A percentile compares a stretch with the other conserved stretches of the same genome.
phyloP scores from a whole-genome alignment of 2,797 vertebrate species.

The Lagorchestes hirsutus region DNA sequence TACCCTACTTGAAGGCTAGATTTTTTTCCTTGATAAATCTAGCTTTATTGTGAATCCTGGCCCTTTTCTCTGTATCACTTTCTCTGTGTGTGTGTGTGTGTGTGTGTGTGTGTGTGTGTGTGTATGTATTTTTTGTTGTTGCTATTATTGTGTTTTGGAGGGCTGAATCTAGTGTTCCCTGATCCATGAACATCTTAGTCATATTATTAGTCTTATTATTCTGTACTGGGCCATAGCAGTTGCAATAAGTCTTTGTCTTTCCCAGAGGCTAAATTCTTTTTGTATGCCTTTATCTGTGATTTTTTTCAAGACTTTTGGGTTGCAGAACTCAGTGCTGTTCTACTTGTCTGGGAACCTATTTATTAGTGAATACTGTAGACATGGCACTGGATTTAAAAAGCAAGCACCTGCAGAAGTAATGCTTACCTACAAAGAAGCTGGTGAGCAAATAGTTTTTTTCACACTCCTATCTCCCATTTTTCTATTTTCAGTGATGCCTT shows the following conservation, averaged over 20 bases:
- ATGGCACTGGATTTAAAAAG: background rate
- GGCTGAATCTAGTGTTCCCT: background rate
- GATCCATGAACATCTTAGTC: conserved; percentile 5
- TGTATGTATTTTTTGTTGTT: conserved; percentile 15
- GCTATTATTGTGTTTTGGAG: conserved; percentile 8
- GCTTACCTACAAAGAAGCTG: background rate
- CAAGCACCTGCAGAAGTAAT: background rate
- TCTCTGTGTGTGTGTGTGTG: background rate
- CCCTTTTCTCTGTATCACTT: background rate
- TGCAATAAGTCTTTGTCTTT: background rate
- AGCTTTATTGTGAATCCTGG: background rate
- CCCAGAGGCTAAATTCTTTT: background rate
- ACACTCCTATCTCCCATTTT: background rate
- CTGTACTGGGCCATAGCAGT: background rate
- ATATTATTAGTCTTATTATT: conserved; percentile 3
- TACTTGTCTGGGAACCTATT: conserved; percentile 19
- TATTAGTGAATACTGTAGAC: conserved; percentile 23
- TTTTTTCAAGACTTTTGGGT: background rate
- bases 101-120: too few species aligned
- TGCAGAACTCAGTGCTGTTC: background rate
- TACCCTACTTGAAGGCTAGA: background rate
- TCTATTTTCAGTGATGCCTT: background rate
- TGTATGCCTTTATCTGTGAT: background rate
- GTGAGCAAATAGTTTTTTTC: conserved; percentile 12
- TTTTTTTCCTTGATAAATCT: conserved; percentile 24